A percentile compares a stretch with the other conserved stretches of the same genome.
Conservation (phyloP, 2,113 vertebrate genomes). For the Cyprinodon brontotheroides region DNA sequence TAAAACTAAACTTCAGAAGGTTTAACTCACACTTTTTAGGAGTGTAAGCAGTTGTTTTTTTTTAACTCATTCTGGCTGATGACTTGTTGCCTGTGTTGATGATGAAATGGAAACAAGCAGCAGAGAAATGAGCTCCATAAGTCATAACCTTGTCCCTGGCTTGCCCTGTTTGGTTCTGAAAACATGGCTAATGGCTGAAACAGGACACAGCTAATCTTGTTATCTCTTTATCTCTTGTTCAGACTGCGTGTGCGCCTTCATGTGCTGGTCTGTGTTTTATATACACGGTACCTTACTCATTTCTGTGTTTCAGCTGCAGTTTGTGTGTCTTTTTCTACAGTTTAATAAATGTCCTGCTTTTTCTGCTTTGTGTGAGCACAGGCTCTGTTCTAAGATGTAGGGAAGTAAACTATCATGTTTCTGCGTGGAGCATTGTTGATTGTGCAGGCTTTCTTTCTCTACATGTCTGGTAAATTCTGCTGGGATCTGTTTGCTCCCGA, state of each 20-base stretch:
- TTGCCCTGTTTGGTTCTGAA: constrained; percentile 43
- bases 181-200: constrained; percentile 68
- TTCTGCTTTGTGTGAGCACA: not conserved
- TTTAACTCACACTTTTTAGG: constrained; percentile 4
- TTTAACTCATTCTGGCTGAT: not conserved
- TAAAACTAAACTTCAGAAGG: constrained; percentile 9
- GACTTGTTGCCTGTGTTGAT: not conserved
- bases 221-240: constrained; percentile 61
- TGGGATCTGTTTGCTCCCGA: constrained; percentile 47
- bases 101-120: constrained; percentile 16
- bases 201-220: constrained; percentile 71
- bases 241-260: constrained; percentile 28
- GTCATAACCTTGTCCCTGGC: constrained; percentile 43
- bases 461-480: constrained; percentile 65
- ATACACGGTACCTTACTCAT: constrained; percentile 2
- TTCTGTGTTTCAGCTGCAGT: constrained; percentile 16
- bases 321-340: constrained; percentile 24
- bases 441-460: constrained; percentile 19
- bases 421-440: not conserved
- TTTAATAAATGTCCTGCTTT: constrained; percentile 15
- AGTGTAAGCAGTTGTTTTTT: not conserved
- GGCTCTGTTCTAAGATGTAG: constrained; percentile 1
- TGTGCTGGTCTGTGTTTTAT: constrained; percentile 17
- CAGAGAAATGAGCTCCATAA: constrained; percentile 25
- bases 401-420: constrained; percentile 7